A percentile compares a stretch with the other conserved stretches of the same genome.
Evolutionary conservation across 2,113 vertebrate species (phyloP).

Genomic region (Sakesphorus luctuosus): DNA sequence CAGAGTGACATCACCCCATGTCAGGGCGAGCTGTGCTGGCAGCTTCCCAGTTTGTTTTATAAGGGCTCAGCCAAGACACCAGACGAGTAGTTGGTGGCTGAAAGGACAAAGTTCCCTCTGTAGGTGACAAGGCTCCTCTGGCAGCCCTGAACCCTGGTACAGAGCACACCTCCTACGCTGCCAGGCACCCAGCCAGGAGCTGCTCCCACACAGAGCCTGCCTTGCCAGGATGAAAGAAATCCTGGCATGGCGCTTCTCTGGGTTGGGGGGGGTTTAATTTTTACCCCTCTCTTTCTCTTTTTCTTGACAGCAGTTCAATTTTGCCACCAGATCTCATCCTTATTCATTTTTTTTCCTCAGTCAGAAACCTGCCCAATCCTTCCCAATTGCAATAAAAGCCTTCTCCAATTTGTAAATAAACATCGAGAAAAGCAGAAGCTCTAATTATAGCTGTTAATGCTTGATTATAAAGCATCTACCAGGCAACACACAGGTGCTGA

Average conservation of each 20-base stretch:
- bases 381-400: not conserved
- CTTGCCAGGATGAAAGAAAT: not conserved
- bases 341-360: not conserved
- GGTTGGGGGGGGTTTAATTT: not conserved
- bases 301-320: not conserved
- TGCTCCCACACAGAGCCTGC: not conserved
- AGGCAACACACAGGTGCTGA: not conserved
- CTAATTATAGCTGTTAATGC: not conserved
- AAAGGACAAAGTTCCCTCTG: conserved; percentile 55
- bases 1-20: not conserved
- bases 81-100: not conserved
- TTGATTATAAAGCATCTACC: not conserved
- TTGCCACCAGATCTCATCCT: not conserved
- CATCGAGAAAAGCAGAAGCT: not conserved
- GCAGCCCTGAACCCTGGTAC: conserved; percentile 64
- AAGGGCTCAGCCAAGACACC: not conserved
- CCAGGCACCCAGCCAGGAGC: not conserved
- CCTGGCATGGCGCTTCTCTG: not conserved
- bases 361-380: not conserved
- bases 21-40: not conserved
- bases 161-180: conserved; percentile 51
- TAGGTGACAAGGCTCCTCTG: conserved; percentile 35
- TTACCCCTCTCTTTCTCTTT: not conserved
- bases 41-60: not conserved
- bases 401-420: conserved; percentile 4